A percentile compares a stretch with the other conserved stretches of the same genome.
phyloP scores from a whole-genome alignment of 1,140 invertebrate species.

The Calliphora vicina region DNA sequence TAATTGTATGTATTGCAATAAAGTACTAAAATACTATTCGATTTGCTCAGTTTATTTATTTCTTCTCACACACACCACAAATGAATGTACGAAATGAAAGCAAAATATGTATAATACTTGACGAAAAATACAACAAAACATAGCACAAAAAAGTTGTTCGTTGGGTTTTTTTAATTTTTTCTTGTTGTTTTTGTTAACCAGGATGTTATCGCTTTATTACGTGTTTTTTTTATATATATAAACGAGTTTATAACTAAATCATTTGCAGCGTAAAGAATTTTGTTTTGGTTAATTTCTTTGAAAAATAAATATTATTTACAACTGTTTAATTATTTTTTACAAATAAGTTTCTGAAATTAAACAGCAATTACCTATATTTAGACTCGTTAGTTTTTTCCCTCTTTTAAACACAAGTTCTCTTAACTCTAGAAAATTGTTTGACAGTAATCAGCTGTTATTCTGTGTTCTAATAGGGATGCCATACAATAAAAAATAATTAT shows the following conservation, averaged over 20 bases:
- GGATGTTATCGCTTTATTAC: conserved; percentile 28
- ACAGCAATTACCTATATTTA: too few species aligned
- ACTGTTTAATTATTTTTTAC: too few species aligned
- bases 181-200: conserved; percentile 14
- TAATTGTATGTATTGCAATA: too few species aligned
- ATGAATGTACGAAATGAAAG: conserved; percentile 20
- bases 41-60: too few species aligned
- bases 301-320: background rate
- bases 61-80: background rate
- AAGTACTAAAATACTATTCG: background rate
- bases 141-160: conserved; percentile 21
- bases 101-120: background rate
- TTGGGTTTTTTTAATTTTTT: conserved; percentile 18
- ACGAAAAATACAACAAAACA: conserved; percentile 14
- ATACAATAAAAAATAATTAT: background rate
- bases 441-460: conserved; percentile 16
- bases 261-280: background rate
- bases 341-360: too few species aligned
- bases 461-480: background rate
- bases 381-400: background rate
- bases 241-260: background rate
- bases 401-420: background rate
- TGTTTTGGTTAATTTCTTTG: background rate
- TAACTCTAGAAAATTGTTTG: background rate
- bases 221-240: conserved; percentile 7